phyloP scores from a whole-genome alignment of 2,113 vertebrate species.

The Barnardius zonarius region DNA sequence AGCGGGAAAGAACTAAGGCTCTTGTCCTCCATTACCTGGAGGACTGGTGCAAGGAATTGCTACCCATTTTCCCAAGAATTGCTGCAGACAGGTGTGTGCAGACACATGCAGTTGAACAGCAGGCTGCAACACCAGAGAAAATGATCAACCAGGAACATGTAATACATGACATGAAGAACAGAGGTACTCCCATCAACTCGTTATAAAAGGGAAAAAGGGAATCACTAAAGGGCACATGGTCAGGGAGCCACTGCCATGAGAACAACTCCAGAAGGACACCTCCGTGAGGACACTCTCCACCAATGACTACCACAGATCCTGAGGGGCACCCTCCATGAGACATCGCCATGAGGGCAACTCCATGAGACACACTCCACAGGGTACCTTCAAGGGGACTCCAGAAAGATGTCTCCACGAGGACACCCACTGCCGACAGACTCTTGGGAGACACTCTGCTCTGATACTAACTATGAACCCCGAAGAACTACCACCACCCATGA shows the following conservation, averaged over 20 bases:
- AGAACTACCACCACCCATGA: neutral
- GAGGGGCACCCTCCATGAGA: neutral
- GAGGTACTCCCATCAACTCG: neutral
- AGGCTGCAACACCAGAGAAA: neutral
- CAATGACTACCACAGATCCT: neutral
- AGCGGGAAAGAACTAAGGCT: neutral
- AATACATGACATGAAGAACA: neutral
- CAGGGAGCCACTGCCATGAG: neutral
- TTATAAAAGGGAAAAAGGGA: neutral
- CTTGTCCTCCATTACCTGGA: neutral
- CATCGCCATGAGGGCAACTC: neutral
- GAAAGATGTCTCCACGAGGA: neutral
- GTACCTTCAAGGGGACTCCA: neutral
- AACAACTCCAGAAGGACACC: neutral
- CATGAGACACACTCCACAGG: neutral
- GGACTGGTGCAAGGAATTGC: neutral
- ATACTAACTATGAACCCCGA: neutral
- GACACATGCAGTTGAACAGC: neutral
- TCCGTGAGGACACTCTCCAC: neutral
- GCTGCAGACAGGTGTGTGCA: neutral
- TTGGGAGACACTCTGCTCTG: neutral
- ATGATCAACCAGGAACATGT: neutral
- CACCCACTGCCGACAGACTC: neutral
- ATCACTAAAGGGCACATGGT: neutral
- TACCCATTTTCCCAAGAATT: neutral